Conservation (phyloP, 2,797 vertebrate species). For the Esox masquinongy region DNA sequence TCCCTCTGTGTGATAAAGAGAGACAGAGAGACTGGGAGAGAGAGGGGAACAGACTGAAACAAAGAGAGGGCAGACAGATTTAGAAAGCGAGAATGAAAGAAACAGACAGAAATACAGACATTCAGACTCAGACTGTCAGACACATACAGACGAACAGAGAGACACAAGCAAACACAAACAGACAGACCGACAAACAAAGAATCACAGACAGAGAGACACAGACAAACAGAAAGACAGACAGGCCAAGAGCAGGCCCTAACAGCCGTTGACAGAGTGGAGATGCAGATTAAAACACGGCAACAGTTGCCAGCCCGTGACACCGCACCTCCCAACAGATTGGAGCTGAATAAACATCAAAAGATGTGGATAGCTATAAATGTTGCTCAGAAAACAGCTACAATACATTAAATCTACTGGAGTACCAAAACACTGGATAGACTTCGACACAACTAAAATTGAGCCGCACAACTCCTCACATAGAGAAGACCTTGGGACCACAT, state of each 20-base stretch:
- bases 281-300: conserved; percentile 60
- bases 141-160: conserved; percentile 8
- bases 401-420: conserved; percentile 55
- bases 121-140: not conserved
- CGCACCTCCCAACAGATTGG: conserved; percentile 36
- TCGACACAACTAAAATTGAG: too few species aligned
- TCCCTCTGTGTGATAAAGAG: conserved; percentile 10
- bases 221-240: not conserved
- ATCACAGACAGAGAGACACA: too few species aligned
- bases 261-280: conserved; percentile 46
- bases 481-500: too few species aligned
- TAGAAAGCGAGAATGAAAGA: not conserved
- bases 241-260: conserved; percentile 54
- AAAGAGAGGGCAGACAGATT: not conserved
- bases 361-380: conserved; percentile 49
- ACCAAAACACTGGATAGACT: conserved; percentile 13
- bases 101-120: not conserved
- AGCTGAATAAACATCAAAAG: conserved; percentile 65
- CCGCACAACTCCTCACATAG: too few species aligned
- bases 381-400: conserved; percentile 51
- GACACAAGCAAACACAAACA: not conserved
- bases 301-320: conserved; percentile 54
- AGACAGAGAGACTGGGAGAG: too few species aligned
- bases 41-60: too few species aligned
- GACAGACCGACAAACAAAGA: too few species aligned